Evolutionary conservation across 2,113 vertebrate species (phyloP).

Genomic region (Python bivittatus): DNA sequence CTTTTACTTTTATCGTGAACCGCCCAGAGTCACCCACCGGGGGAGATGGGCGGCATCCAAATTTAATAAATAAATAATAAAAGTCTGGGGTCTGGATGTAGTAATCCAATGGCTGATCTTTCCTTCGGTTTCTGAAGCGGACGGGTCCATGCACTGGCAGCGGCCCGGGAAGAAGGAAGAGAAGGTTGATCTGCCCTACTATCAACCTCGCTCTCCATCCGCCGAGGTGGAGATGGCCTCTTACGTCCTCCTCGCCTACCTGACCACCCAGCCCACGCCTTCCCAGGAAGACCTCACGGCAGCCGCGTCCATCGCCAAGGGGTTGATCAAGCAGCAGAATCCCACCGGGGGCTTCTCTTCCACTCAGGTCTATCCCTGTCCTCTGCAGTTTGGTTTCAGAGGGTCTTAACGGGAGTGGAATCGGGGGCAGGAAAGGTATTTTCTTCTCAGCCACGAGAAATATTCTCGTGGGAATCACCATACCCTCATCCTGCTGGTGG

Average conservation of each 20-base stretch:
- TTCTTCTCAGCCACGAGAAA: no score
- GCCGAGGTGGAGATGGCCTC: slow-evolving; percentile 74
- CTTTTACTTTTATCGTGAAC: no score
- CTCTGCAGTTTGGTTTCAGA: no score
- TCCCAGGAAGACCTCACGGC: slow-evolving; percentile 44
- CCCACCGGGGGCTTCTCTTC: slow-evolving; percentile 74
- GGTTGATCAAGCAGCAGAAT: slow-evolving; percentile 75
- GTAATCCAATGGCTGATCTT: no score
- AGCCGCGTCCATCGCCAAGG: slow-evolving; percentile 38
- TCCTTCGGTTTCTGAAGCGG: neutral
- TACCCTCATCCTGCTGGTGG: no score
- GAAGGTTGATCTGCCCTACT: neutral
- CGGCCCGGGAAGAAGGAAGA: slow-evolving; percentile 56
- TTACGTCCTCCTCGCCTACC: slow-evolving; percentile 65
- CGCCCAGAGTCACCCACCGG: no score
- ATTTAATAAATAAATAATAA: no score
- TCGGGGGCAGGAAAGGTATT: no score
- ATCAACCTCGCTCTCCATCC: slow-evolving; percentile 57
- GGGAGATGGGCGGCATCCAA: no score
- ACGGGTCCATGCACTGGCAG: slow-evolving; percentile 67
- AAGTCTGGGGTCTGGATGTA: no score
- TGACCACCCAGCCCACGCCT: slow-evolving; percentile 15
- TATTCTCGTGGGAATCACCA: no score
- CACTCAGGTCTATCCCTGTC: slow-evolving; percentile 70
- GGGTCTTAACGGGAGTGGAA: no score